Evolutionary conservation across 2,113 vertebrate species (phyloP).

Genomic region (Anser brachyrhynchus): DNA sequence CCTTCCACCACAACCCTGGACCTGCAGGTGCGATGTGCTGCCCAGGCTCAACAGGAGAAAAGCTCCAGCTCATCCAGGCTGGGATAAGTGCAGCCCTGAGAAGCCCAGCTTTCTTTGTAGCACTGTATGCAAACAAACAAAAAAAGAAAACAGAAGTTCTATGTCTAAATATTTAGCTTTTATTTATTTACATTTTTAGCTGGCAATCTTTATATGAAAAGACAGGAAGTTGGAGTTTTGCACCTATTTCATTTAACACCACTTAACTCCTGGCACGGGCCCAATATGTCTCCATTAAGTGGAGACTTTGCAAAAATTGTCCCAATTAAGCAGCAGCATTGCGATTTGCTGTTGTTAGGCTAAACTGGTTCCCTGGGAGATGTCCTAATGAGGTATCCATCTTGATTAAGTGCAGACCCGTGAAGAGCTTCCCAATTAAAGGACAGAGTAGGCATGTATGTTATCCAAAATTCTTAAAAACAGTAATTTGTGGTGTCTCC

Average conservation of each 20-base stretch:
- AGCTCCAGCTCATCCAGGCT: neutral
- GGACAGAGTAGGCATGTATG: neutral
- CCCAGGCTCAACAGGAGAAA: neutral
- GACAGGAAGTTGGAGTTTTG: slow-evolving; percentile 56
- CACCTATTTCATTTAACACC: slow-evolving; percentile 71
- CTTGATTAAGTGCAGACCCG: slow-evolving; percentile 65
- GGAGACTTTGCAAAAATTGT: slow-evolving; percentile 69
- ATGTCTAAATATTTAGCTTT: neutral
- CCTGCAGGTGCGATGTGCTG: neutral
- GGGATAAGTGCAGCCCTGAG: neutral
- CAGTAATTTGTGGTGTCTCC: neutral
- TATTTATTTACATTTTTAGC: slow-evolving; percentile 29
- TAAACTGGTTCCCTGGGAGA: slow-evolving; percentile 73
- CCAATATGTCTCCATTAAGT: slow-evolving; percentile 68
- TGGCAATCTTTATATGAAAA: slow-evolving; percentile 40
- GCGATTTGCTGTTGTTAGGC: slow-evolving; percentile 67
- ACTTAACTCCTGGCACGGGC: slow-evolving; percentile 68
- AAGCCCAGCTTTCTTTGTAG: neutral
- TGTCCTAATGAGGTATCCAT: slow-evolving; percentile 72
- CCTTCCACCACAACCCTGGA: neutral
- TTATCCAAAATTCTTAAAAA: neutral
- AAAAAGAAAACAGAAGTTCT: neutral
- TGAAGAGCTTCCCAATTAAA: slow-evolving; percentile 69
- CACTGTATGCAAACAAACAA: neutral
- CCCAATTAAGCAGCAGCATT: slow-evolving; percentile 64